Base-by-base conservation (phyloP, 2,113 vertebrate genomes). In the Myotis yumanensis region DNA sequence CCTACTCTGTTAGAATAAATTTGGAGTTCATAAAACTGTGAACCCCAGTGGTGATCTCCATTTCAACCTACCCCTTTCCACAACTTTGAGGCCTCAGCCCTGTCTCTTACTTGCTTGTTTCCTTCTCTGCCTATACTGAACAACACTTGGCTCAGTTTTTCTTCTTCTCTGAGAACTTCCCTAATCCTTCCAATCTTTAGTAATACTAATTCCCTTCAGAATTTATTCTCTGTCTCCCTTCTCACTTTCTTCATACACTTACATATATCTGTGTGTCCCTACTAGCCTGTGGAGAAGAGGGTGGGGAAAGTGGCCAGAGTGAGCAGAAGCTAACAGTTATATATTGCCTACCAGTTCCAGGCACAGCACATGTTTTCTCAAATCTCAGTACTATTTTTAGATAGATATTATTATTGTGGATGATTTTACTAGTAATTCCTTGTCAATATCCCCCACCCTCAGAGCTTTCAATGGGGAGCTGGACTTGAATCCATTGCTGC, bases 381-480 rank as follows among this genome's bases (percentile, higher is more conserved):
- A 28, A 12, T 46, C 23, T 64, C 28, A 25, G n/a, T 11, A 25
- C 2, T 25, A 91, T 25, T 40, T 72, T 93, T 28, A 75, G 18
- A n/a, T 20, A 72, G 35, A 68, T 59, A 59, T 23, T 69, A 30
- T 62, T 64, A 66, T 37, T 73, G 0, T 18, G 14, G 71, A 86
- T 91, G 23, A 75, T 75, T 83, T 25, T 22, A 46, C 46, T 46
- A 46, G 46, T 46, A 87, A 90, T 85, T 37, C 48, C 16, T 95
- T 66, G 3, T 17, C 37, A 81, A 0, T 16, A 81, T 0, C 35
- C 11, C 1, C 5, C 18, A 40, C 0, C 0, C 17, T 1, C 28
- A 25, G n/a, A 32, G 14, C 11, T 81, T 68, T 48, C 51, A 85
- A 22, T 22, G 3, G 1, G 40, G 14, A 85, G 7, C 11, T 66